A percentile compares a stretch with the other conserved stretches of the same genome.
Conservation (phyloP, 1,140 invertebrate species). For the Coptotermes formosanus region DNA sequence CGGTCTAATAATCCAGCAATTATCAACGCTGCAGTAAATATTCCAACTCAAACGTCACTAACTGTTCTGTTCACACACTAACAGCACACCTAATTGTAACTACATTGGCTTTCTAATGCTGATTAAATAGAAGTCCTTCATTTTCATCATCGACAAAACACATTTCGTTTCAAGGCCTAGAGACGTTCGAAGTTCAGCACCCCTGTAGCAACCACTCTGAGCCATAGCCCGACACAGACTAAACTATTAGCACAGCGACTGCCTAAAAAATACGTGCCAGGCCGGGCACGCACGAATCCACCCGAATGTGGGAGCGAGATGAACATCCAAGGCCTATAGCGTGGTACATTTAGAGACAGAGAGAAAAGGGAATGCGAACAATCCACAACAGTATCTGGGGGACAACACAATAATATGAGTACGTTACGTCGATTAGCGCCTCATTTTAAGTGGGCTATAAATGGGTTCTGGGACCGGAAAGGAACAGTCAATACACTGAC, state of each 20-base stretch:
- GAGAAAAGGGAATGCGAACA: background rate
- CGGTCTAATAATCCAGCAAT: background rate
- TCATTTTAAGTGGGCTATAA: background rate
- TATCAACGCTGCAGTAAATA: slow-evolving; percentile 1
- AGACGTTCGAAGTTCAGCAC: background rate
- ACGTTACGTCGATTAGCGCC: background rate
- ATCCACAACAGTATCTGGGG: background rate
- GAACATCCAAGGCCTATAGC: background rate
- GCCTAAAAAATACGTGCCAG: background rate
- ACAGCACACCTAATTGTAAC: background rate
- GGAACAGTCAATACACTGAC: too few species aligned
- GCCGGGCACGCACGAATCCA: slow-evolving; percentile 15
- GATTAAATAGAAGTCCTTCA: background rate
- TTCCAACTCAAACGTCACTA: background rate
- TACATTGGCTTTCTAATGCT: background rate
- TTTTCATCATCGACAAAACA: background rate
- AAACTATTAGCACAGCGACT: slow-evolving; percentile 2
- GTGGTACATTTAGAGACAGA: background rate
- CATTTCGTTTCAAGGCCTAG: background rate
- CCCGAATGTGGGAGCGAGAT: background rate
- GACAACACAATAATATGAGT: background rate
- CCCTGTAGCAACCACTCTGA: background rate
- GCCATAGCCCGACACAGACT: background rate
- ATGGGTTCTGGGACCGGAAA: too few species aligned
- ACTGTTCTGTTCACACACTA: background rate